These are phyloP conservation scores for Narcine bancroftii DNA, from an alignment of 2,113 vertebrate genomes.

Conservation along the genomic window DNA sequence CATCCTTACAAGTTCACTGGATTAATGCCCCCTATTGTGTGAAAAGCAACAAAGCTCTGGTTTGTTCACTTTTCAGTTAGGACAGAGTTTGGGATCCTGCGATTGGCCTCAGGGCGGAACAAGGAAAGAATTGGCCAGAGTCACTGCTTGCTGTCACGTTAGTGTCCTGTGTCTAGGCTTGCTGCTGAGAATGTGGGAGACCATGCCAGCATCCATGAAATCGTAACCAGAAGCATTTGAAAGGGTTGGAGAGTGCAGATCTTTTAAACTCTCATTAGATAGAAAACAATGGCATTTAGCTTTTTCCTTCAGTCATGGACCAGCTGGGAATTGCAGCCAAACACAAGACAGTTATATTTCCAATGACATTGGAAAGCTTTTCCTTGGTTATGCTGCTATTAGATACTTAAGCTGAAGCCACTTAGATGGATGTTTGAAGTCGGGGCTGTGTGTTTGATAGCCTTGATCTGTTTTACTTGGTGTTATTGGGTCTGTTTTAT, in stretches of 20 bases:
- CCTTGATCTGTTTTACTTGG: not conserved
- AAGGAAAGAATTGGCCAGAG: not conserved
- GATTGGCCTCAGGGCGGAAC: not conserved
- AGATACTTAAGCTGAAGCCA: conserved; percentile 6
- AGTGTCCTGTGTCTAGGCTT: not conserved
- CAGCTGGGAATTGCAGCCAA: not conserved
- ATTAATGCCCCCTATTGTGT: too few species aligned
- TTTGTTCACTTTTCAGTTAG: not conserved
- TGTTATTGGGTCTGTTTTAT: not conserved
- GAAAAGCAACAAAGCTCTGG: not conserved
- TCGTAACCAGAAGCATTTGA: not conserved
- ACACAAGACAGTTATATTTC: not conserved
- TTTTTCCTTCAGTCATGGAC: not conserved
- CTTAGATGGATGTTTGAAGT: not conserved
- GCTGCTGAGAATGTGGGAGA: not conserved
- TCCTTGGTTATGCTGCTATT: not conserved
- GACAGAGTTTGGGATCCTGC: not conserved
- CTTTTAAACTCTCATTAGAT: not conserved
- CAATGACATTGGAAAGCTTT: not conserved
- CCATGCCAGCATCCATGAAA: not conserved
- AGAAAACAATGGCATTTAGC: not conserved
- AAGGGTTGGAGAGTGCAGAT: not conserved
- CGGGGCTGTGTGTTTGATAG: not conserved
- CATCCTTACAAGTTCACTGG: not conserved
- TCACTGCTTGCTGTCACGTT: not conserved